Evolutionary conservation across 2,113 vertebrate genomes (phyloP).

Genomic region (Platichthys flesus): DNA sequence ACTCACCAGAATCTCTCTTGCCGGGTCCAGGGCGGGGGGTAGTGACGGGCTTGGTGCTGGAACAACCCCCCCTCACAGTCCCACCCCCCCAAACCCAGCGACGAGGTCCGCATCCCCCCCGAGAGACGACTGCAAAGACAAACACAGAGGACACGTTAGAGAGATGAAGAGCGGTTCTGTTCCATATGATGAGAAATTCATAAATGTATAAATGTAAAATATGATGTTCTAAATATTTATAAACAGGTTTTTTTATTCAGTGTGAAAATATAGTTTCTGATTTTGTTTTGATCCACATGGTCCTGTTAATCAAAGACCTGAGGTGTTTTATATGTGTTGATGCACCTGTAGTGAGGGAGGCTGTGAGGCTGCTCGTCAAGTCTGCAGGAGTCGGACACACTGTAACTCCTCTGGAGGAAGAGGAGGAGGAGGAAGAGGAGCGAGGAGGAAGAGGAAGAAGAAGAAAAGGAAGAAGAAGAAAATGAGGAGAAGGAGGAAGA

Average conservation of each 20-base stretch:
- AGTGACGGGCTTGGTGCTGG: not conserved
- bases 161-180: too few relatives aligned
- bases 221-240: too few relatives aligned
- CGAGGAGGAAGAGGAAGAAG: too few relatives aligned
- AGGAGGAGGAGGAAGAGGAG: not conserved
- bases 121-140: not conserved
- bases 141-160: not conserved
- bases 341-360: slow-evolving; percentile 51
- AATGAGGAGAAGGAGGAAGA: too few relatives aligned
- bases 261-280: too few relatives aligned
- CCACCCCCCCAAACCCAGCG: slow-evolving; percentile 53
- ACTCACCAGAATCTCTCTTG: slow-evolving; percentile 12
- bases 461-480: too few relatives aligned
- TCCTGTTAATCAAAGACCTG: too few relatives aligned
- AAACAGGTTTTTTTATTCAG: too few relatives aligned
- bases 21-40: slow-evolving; percentile 4
- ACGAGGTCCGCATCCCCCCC: slow-evolving; percentile 35
- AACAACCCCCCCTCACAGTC: slow-evolving; percentile 6
- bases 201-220: too few relatives aligned
- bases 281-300: too few relatives aligned
- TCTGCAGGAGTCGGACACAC: slow-evolving; percentile 65
- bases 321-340: not conserved
- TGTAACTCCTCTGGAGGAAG: slow-evolving; percentile 74
- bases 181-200: too few relatives aligned
- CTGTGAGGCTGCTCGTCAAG: slow-evolving; percentile 55